Evolutionary conservation across 1,140 invertebrate genomes (phyloP), one percentile per base, ranked within the genome.

Genomic region (Dysdera silvatica): DNA sequence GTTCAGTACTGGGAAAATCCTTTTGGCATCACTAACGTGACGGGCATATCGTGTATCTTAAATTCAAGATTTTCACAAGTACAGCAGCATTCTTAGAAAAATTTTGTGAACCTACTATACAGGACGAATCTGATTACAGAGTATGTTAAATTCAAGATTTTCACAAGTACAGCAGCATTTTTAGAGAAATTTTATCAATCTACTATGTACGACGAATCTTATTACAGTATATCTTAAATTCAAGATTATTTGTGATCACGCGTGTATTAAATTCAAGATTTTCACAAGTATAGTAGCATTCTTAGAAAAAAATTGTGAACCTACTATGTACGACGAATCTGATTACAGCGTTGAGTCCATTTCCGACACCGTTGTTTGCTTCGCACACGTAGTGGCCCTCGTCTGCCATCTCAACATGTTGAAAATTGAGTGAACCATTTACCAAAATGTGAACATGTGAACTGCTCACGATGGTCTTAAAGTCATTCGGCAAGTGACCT

Each of bases 371-470:
- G 73, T 96, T 96, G 67, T 88, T 85, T 0, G 91, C 89, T 71
- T 95, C 91, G 77, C 93, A 96, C 10, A 95, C 77, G 73, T 95
- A 96, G 72, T 89, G 87, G 2, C 91, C 91, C 40, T 68, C 63
- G 51, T 71, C 68, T 28, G 40, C 28, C 14, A 51, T 57, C 29
- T 56, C 37, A 2, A 66, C 58, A 32, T 56, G 55, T 29, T 59
- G 60, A 10, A 70, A 68, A 20, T 58, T 65, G 12, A 70, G 37
- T 18, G 69, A 65, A 16, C 69, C 69, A 59, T 70, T 71, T 37
- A 70, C 69, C 20, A 70, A 52, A 7, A 69, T 69, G n/a, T 70
- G 68, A 12, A 70, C 58, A 20, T 67, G 68, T 12, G 68, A 69
- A 18, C 66, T 60, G 40, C 68, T 69, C 2, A 68, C 62, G 32